These are phyloP conservation scores for Chloroclystis v-ata DNA, from an alignment of 2,888 invertebrate genomes.

Conservation along the genomic window DNA sequence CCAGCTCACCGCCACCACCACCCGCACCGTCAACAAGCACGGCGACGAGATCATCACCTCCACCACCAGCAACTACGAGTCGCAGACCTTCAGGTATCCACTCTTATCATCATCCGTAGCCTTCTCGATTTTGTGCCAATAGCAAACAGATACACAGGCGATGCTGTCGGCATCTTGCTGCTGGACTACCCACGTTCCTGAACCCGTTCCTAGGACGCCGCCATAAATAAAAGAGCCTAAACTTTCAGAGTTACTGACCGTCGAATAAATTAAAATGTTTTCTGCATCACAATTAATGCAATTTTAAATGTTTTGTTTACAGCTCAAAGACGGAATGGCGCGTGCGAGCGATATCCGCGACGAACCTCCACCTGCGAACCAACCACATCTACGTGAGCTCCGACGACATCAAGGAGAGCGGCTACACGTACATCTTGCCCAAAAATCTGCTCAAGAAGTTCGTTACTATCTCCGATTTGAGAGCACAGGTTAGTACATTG, in stretches of 20 bases:
- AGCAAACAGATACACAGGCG: too few relatives aligned
- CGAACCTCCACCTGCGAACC: constrained; percentile 96
- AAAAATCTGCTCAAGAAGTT: constrained; percentile 99
- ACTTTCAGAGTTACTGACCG: too few relatives aligned
- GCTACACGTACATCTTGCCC: constrained; percentile 95
- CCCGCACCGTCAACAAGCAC: constrained; percentile 98
- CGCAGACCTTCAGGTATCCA: constrained; percentile 89
- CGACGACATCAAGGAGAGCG: constrained; percentile 99
- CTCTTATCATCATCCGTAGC: neutral
- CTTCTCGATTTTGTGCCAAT: too few relatives aligned
- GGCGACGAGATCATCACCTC: constrained; percentile 99
- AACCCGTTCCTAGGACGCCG: too few relatives aligned
- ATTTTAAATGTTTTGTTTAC: constrained; percentile 1
- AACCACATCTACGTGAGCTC: constrained; percentile 99
- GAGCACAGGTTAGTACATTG: constrained; percentile 90
- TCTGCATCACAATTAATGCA: neutral
- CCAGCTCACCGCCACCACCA: constrained; percentile 98
- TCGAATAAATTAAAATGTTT: too few relatives aligned
- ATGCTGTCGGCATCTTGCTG: too few relatives aligned
- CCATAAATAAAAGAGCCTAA: too few relatives aligned
- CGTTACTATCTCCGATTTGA: constrained; percentile 97
- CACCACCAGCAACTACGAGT: constrained; percentile 99
- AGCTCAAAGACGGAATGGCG: constrained; percentile 99
- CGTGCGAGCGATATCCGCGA: constrained; percentile 97
- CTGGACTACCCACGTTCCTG: too few relatives aligned